phyloP scores from a whole-genome alignment of 2,113 vertebrate species.

The Plectropomus leopardus region DNA sequence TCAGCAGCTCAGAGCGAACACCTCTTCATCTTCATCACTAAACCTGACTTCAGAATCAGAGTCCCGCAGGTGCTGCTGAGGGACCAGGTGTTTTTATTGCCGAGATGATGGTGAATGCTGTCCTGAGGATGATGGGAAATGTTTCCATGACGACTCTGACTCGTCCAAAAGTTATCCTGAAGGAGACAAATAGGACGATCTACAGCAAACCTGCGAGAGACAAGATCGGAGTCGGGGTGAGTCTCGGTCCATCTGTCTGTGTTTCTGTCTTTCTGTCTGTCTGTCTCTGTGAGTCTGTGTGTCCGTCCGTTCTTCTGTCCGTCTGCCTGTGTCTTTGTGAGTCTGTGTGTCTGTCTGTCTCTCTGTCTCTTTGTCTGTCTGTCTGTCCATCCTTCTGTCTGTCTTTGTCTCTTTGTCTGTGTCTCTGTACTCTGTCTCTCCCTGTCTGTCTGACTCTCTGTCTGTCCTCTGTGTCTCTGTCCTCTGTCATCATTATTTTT shows the following conservation, averaged over 20 bases:
- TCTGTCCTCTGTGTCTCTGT: neutral
- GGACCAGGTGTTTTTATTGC: neutral
- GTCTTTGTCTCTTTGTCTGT: neutral
- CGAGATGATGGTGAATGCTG: neutral
- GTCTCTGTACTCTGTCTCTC: neutral
- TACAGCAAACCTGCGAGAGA: conserved; percentile 74
- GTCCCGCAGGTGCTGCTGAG: neutral
- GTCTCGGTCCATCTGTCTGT: neutral
- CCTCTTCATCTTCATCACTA: too few species aligned
- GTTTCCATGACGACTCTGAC: conserved; percentile 16
- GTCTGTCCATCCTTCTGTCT: neutral
- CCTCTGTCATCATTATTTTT: too few species aligned
- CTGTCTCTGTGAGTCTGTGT: neutral
- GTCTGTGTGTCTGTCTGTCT: neutral
- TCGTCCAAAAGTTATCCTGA: conserved; percentile 41
- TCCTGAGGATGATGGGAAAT: conserved; percentile 59
- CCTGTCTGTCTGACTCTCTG: neutral
- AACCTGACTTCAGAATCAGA: too few species aligned
- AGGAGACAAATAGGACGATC: conserved; percentile 55
- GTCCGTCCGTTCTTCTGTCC: neutral
- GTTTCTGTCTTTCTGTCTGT: neutral
- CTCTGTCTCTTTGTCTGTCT: neutral
- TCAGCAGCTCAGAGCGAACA: too few species aligned
- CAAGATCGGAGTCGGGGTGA: conserved; percentile 64
- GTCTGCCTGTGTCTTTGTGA: neutral